Conservation (phyloP, 2,113 vertebrate species). For the Coreoperca whiteheadi region DNA sequence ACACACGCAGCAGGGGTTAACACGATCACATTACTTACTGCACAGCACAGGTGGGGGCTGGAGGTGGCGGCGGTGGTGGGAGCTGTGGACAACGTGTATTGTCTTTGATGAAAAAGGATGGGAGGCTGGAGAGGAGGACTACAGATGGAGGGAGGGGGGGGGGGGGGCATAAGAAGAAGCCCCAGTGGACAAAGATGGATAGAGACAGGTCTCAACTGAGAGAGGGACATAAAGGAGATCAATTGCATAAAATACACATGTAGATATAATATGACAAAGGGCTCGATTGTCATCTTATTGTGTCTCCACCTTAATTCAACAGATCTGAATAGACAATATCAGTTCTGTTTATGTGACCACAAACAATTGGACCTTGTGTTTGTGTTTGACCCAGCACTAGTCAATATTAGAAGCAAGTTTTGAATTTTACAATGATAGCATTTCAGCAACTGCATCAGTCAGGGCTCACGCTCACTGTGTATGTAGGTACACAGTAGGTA, state of each 20-base stretch:
- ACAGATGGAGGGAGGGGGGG: neutral
- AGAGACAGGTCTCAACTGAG: slow-evolving; percentile 37
- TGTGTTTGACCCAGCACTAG: neutral
- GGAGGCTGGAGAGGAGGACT: neutral
- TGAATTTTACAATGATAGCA: neutral
- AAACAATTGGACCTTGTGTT: neutral
- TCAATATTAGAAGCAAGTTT: neutral
- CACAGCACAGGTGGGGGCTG: slow-evolving; percentile 40
- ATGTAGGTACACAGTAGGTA: no score
- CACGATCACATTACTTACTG: slow-evolving; percentile 71
- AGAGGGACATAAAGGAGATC: slow-evolving; percentile 24
- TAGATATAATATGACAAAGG: neutral
- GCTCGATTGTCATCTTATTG: neutral
- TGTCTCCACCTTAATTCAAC: slow-evolving; percentile 1
- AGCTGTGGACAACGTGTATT: slow-evolving; percentile 1
- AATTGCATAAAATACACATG: neutral
- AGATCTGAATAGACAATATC: neutral
- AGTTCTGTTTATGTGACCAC: neutral
- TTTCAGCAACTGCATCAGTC: no score
- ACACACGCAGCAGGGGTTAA: slow-evolving; percentile 58
- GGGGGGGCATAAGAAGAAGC: neutral
- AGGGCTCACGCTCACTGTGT: no score
- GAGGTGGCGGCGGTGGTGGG: slow-evolving; percentile 17
- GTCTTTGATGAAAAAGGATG: slow-evolving; percentile 46
- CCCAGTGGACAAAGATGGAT: slow-evolving; percentile 29